Conservation (phyloP, 1,140 invertebrate genomes). For the Micrasema minimum region DNA sequence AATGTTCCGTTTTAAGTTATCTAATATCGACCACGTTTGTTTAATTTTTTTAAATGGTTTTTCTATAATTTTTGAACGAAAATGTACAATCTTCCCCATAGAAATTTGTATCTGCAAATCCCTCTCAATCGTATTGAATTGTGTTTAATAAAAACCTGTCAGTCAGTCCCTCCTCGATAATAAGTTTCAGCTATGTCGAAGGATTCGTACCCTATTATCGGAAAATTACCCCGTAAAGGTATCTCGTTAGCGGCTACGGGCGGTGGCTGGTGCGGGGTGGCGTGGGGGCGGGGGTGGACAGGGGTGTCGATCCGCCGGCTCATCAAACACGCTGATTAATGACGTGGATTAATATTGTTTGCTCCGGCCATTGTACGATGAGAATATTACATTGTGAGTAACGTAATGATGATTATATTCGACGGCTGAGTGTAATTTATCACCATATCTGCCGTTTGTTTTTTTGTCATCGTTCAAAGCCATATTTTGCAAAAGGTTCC, state of each 20-base stretch:
- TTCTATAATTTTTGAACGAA: no score
- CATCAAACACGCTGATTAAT: conserved; percentile 40
- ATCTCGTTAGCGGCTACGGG: conserved; percentile 27
- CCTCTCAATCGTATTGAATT: no score
- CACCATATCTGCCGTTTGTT: neutral
- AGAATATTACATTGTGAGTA: conserved; percentile 18
- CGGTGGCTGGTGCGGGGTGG: neutral
- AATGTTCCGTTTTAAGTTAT: no score
- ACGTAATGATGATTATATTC: conserved; percentile 17
- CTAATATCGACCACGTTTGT: no score
- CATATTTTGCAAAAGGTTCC: no score
- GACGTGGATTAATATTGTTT: conserved; percentile 36
- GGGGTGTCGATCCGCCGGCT: conserved; percentile 32
- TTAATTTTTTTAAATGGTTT: no score
- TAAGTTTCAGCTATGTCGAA: conserved; percentile 17
- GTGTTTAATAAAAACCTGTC: no score
- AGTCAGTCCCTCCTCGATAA: neutral
- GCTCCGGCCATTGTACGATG: conserved; percentile 11
- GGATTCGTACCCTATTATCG: conserved; percentile 45
- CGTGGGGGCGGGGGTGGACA: neutral
- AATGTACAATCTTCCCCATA: no score
- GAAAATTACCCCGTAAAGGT: conserved; percentile 42
- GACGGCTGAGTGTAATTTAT: conserved; percentile 2
- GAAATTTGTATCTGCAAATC: no score
- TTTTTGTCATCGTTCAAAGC: no score